These are phyloP conservation scores for Toxotes jaculatrix DNA, from an alignment of 2,113 vertebrate species.

Conservation along the genomic window DNA sequence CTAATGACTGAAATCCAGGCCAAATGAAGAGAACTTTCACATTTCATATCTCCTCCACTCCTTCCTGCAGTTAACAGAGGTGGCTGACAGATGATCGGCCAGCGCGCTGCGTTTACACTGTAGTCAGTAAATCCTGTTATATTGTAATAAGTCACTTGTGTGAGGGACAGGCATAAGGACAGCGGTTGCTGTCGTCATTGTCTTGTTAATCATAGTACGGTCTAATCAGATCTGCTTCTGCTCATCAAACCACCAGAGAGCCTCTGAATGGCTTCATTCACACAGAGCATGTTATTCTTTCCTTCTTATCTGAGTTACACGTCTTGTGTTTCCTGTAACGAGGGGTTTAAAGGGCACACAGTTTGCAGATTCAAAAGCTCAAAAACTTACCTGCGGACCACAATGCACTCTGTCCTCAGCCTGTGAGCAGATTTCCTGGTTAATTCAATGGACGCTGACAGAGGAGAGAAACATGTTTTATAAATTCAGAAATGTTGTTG, in stretches of 20 bases:
- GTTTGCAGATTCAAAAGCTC: too few species aligned
- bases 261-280: neutral
- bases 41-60: neutral
- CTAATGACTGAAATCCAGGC: neutral
- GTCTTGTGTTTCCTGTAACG: too few species aligned
- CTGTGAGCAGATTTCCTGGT: too few species aligned
- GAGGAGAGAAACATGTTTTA: too few species aligned
- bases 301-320: too few species aligned
- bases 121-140: neutral
- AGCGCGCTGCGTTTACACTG: neutral
- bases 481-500: too few species aligned
- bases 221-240: conserved; percentile 12
- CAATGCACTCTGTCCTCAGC: too few species aligned
- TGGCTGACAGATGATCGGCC: neutral
- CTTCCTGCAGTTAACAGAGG: neutral
- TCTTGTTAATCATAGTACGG: conserved; percentile 9
- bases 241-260: neutral
- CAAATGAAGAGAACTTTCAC: neutral
- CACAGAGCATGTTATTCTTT: neutral
- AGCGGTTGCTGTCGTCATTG: conserved; percentile 8
- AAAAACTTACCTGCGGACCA: too few species aligned
- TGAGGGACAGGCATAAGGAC: conserved; percentile 5
- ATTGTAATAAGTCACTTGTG: neutral
- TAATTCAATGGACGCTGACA: too few species aligned
- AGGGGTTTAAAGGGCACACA: too few species aligned